Evolutionary conservation across 1,140 invertebrate genomes (phyloP).

Genomic region (Drosophila orosa): DNA sequence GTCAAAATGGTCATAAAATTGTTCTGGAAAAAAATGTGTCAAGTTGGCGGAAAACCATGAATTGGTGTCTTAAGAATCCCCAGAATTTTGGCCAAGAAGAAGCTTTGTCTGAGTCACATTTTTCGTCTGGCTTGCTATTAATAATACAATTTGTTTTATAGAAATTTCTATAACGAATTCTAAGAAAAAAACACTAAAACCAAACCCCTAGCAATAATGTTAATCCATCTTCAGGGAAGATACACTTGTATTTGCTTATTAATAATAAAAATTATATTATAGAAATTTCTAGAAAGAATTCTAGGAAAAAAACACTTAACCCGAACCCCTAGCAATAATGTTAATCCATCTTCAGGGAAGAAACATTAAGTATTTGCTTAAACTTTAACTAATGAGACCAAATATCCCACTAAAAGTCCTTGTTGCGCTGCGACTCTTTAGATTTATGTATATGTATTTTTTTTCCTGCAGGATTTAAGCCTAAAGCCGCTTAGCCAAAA

Average conservation of each 20-base stretch:
- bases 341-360: background rate
- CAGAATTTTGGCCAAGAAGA: background rate
- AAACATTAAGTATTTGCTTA: background rate
- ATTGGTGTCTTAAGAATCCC: background rate
- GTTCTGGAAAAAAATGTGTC: background rate
- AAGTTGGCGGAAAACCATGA: background rate
- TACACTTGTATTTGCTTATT: background rate
- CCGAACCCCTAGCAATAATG: background rate
- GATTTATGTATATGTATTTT: background rate
- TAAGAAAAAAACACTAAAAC: background rate
- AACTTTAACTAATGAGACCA: conserved; percentile 17
- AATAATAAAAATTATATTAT: too few species aligned
- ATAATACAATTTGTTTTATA: too few species aligned
- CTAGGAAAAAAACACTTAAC: background rate
- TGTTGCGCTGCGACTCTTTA: background rate
- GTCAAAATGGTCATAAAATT: background rate
- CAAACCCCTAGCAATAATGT: background rate
- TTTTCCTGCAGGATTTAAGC: conserved; percentile 9
- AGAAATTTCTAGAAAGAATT: background rate
- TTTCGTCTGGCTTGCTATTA: background rate
- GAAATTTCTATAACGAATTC: too few species aligned
- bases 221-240: background rate
- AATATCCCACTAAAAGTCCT: conserved; percentile 6
- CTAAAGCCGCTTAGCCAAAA: conserved; percentile 61
- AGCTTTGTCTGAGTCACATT: too few species aligned